These are phyloP conservation scores for Mormyrops boulengeri DNA, from an alignment of 2,797 vertebrate genomes.

Conservation along the genomic window DNA sequence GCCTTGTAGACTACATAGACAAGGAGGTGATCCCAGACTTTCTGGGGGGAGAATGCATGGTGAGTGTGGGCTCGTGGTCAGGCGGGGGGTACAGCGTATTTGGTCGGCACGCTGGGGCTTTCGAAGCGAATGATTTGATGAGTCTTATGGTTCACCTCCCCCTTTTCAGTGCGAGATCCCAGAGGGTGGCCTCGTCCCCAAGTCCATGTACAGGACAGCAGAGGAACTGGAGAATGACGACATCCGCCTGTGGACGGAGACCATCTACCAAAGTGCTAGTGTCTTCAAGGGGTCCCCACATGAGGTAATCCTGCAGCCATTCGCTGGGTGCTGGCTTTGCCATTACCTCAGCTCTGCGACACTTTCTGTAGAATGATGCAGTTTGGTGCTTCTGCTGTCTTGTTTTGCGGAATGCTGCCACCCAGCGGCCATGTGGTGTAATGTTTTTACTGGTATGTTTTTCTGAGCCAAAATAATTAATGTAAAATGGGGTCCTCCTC, in stretches of 20 bases:
- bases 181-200: slow-evolving; percentile 93
- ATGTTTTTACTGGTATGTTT: not conserved
- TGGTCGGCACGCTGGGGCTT: not conserved
- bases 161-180: slow-evolving; percentile 83
- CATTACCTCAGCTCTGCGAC: not conserved
- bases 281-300: slow-evolving; percentile 95
- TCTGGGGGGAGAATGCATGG: slow-evolving; percentile 94
- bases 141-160: not conserved
- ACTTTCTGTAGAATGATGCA: not conserved
- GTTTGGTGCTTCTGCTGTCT: not conserved
- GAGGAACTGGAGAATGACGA: slow-evolving; percentile 94
- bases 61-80: slow-evolving; percentile 43
- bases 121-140: not conserved
- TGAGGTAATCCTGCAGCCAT: slow-evolving; percentile 64
- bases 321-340: not conserved
- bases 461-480: not conserved
- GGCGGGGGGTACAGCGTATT: not conserved
- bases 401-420: not conserved
- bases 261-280: slow-evolving; percentile 96
- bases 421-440: not conserved
- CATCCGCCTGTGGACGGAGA: slow-evolving; percentile 89
- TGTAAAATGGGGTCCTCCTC: not conserved
- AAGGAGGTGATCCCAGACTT: slow-evolving; percentile 97
- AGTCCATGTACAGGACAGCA: slow-evolving; percentile 89
- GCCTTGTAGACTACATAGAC: slow-evolving; percentile 93